Conservation (phyloP, 2,888 invertebrate species). For the Aphidoletes aphidimyza region DNA sequence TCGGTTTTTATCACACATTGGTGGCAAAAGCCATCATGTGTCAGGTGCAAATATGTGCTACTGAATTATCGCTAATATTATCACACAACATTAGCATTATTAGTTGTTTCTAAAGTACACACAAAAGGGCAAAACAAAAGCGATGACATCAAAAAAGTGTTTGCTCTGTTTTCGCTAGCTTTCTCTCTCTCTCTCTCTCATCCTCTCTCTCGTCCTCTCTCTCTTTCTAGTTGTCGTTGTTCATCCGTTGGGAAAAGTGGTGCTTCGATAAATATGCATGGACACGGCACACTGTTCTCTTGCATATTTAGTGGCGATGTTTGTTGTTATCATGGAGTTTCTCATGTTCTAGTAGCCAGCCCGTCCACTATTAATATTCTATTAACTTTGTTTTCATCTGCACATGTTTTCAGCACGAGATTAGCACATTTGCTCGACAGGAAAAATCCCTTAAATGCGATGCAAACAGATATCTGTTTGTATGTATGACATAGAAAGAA, state of each 20-base stretch:
- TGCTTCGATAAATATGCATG: neutral
- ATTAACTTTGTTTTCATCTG: slow-evolving; percentile 47
- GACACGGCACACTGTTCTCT: neutral
- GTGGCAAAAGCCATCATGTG: too few species aligned
- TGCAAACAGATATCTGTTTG: slow-evolving; percentile 13
- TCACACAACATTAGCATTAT: slow-evolving; percentile 45
- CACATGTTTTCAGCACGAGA: slow-evolving; percentile 51
- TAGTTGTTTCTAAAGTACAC: slow-evolving; percentile 33
- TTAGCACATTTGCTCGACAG: slow-evolving; percentile 45
- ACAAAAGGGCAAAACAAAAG: neutral
- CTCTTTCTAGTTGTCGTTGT: too few species aligned
- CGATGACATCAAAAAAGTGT: neutral
- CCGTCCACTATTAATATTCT: slow-evolving; percentile 45
- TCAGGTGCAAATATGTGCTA: slow-evolving; percentile 30
- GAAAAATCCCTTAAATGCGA: slow-evolving; percentile 44
- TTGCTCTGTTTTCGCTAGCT: neutral
- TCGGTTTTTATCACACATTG: neutral
- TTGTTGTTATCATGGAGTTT: neutral
- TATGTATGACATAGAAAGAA: slow-evolving; percentile 46
- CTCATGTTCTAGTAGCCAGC: neutral
- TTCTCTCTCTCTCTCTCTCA: neutral
- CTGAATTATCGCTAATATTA: slow-evolving; percentile 38
- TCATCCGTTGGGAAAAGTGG: neutral
- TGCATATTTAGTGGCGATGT: neutral
- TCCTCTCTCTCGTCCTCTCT: too few species aligned